Evolutionary conservation across 2,888 invertebrate genomes (phyloP), one percentile per base, ranked within the genome.

Genomic region (Adelognathus sp.): DNA sequence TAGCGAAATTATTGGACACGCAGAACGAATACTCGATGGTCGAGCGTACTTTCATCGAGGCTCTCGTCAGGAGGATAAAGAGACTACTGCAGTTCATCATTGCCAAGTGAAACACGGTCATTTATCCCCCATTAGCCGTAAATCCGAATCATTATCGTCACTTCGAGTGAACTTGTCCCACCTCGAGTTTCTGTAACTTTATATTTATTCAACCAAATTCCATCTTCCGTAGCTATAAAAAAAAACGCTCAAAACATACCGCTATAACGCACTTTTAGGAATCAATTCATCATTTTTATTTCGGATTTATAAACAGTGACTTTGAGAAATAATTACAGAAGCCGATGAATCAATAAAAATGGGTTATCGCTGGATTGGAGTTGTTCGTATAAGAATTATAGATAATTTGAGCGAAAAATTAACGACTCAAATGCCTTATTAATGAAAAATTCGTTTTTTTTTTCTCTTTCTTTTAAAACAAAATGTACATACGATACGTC

Each of bases 41-140:
- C 2, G 95, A 96, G 82, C 94, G 94, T 85, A 94, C 94, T 58
- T 96, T 96, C 90, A 93, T 96, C 24, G 95, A 96, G 89, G 95
- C 95, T 0, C 92, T 97, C 6, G 90, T 97, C 64, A 94, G 96
- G 82, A 95, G 97, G 89, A 95, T 97, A 83, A 96, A 97, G 91
- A 94, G 95, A 78, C 93, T 96, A 86, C 93, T 97, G 81, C 97
- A 97, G 91, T 97, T 96, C 92, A 95, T 96, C 46, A 93, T 94
- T 81, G 92, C 94, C 44, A 92, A 93, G 83, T 93, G 89, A 91
- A 76, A 81, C 79, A 64, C 52, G 21, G 2, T n/a, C 16, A 46
- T 66, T 46, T 29, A 61, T 50, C 58, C 31, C 18, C n/a, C 33
- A 44, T 39, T 14, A 24, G 24, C 7, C 29, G 44, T 24, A 67